These are phyloP conservation scores for Clepsis dumicolana DNA, from an alignment of 2,888 invertebrate genomes.

Conservation along the genomic window DNA sequence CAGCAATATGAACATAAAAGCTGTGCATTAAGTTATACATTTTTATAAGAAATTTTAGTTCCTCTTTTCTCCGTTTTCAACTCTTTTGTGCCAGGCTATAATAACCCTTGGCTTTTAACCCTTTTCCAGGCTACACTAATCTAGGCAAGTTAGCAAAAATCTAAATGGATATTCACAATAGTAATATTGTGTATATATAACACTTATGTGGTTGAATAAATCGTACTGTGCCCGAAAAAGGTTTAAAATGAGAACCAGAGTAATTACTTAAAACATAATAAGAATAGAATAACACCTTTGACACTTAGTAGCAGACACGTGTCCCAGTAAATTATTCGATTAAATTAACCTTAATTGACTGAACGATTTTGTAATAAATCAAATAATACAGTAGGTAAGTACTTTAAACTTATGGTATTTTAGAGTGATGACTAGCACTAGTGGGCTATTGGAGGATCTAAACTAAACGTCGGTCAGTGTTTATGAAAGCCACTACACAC, in stretches of 20 bases:
- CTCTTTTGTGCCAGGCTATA: too few relatives aligned
- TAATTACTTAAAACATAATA: slow-evolving; percentile 6
- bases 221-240: too few relatives aligned
- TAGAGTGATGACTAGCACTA: background rate
- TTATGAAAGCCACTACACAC: slow-evolving; percentile 4
- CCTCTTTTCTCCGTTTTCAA: too few relatives aligned
- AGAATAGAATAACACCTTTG: slow-evolving; percentile 16
- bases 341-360: slow-evolving; percentile 27
- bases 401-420: background rate
- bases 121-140: too few relatives aligned
- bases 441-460: background rate
- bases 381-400: background rate
- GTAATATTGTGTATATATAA: too few relatives aligned
- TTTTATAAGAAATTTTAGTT: too few relatives aligned
- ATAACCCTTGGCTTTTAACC: too few relatives aligned
- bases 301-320: slow-evolving; percentile 13
- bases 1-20: too few relatives aligned
- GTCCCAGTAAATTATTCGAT: slow-evolving; percentile 17
- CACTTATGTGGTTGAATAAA: too few relatives aligned
- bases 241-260: background rate
- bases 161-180: too few relatives aligned
- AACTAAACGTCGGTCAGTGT: background rate
- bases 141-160: too few relatives aligned
- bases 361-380: background rate
- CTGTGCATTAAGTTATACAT: too few relatives aligned